Percentiles rank a stretch among this genome's conserved stretches.
Conservation (phyloP, 2,888 invertebrate genomes). For the Xestia xanthographa region DNA sequence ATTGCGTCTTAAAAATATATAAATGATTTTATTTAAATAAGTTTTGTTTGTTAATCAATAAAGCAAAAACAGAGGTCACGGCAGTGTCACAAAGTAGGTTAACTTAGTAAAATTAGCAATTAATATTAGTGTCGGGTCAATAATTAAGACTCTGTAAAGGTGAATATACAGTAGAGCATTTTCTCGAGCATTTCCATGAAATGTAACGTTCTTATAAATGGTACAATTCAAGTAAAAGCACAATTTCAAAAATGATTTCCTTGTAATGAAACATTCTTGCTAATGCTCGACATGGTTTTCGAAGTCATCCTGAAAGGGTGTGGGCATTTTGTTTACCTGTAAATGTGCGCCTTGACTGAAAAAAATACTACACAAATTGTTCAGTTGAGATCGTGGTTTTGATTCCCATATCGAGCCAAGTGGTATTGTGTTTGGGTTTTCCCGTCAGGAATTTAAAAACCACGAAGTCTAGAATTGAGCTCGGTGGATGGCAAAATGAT, state of each 20-base stretch:
- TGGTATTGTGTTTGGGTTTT: background rate
- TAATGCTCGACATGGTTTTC: background rate
- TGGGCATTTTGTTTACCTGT: background rate
- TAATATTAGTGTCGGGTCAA: conserved; percentile 42
- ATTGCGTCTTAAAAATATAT: conserved; percentile 49
- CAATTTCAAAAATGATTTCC: background rate
- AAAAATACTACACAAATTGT: background rate
- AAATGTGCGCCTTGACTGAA: background rate
- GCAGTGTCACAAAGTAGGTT: conserved; percentile 63
- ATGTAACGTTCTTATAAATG: background rate
- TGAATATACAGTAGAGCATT: background rate
- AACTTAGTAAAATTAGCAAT: conserved; percentile 58
- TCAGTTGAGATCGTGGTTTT: background rate
- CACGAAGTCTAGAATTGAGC: too few species aligned
- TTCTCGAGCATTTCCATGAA: background rate
- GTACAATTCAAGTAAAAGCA: background rate
- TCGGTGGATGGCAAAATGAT: too few species aligned
- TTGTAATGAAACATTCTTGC: background rate
- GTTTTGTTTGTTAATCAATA: conserved; percentile 50
- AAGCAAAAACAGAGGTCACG: conserved; percentile 58
- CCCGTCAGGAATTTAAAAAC: background rate
- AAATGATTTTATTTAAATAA: conserved; percentile 53
- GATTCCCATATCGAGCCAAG: background rate
- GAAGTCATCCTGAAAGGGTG: background rate
- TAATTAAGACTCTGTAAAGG: conserved; percentile 34